phyloP scores from a whole-genome alignment of 2,797 vertebrate species.

The Karalla daura region DNA sequence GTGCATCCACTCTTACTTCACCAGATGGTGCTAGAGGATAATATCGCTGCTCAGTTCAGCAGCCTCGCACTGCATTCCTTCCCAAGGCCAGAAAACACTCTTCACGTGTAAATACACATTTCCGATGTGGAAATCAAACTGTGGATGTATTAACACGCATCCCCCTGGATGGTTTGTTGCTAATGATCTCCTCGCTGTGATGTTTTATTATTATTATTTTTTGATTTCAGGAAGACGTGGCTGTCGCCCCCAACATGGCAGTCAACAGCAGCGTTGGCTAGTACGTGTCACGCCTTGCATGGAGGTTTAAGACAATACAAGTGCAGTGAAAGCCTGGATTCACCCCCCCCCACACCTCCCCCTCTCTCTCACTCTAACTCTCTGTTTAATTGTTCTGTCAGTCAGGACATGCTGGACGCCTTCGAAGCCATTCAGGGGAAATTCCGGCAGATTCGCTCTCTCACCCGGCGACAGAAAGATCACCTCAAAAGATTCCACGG shows the following conservation, averaged over 20 bases:
- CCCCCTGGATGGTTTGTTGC: conserved; percentile 31
- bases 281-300: conserved; percentile 70
- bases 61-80: conserved; percentile 13
- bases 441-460: conserved; percentile 90
- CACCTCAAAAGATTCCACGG: conserved; percentile 91
- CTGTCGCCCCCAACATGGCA: conserved; percentile 60
- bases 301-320: conserved; percentile 5
- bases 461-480: conserved; percentile 93
- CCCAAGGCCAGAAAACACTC: conserved; percentile 6
- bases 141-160: conserved; percentile 26
- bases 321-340: conserved; percentile 5
- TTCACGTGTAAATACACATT: conserved; percentile 3
- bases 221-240: conserved; percentile 69
- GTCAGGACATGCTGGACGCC: conserved; percentile 88
- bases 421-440: conserved; percentile 94
- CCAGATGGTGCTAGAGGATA: conserved; percentile 87
- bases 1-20: conserved; percentile 69
- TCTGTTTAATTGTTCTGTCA: conserved; percentile 80
- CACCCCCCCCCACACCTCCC: too few relatives aligned
- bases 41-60: conserved; percentile 43
- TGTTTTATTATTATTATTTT: conserved; percentile 43
- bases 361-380: not conserved
- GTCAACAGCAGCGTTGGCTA: conserved; percentile 69
- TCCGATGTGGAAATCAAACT: conserved; percentile 40
- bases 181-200: conserved; percentile 35